phyloP scores from a whole-genome alignment of 2,888 invertebrate species.

The Autographa pulchrina region DNA sequence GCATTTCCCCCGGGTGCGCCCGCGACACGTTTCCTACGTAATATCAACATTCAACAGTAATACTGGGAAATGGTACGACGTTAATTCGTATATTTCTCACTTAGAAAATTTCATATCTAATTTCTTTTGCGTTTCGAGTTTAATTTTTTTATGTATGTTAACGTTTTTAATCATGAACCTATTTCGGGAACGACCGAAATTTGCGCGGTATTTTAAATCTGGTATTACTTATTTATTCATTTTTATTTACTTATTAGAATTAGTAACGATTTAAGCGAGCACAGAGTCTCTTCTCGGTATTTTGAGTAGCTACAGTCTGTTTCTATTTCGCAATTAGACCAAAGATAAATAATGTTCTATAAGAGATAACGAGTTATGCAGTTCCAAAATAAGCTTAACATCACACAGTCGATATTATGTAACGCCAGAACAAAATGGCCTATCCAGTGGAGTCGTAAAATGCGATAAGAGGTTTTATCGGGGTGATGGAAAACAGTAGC shows the following conservation, averaged over 20 bases:
- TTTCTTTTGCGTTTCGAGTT: neutral
- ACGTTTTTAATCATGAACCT: neutral
- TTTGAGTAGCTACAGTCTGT: too few species aligned
- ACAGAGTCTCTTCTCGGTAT: too few species aligned
- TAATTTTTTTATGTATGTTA: neutral
- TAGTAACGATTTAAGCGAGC: too few species aligned
- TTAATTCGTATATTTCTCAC: conserved; percentile 30
- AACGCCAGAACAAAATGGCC: neutral
- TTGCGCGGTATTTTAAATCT: too few species aligned
- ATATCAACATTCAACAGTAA: conserved; percentile 44
- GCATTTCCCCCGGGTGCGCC: conserved; percentile 58
- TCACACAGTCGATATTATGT: neutral
- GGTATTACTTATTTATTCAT: too few species aligned
- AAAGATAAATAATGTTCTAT: too few species aligned
- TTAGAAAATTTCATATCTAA: neutral
- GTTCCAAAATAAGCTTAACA: neutral
- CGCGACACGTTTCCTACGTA: conserved; percentile 49
- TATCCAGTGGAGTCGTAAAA: neutral
- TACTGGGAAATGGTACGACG: conserved; percentile 29
- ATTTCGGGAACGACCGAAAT: neutral
- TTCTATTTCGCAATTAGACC: too few species aligned
- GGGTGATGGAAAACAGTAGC: conserved; percentile 20
- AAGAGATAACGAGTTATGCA: neutral
- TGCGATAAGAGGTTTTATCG: conserved; percentile 22
- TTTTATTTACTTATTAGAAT: too few species aligned